Evolutionary conservation across 2,113 vertebrate species (phyloP), one percentile per base, ranked within the genome.

Genomic region (Mus pahari): DNA sequence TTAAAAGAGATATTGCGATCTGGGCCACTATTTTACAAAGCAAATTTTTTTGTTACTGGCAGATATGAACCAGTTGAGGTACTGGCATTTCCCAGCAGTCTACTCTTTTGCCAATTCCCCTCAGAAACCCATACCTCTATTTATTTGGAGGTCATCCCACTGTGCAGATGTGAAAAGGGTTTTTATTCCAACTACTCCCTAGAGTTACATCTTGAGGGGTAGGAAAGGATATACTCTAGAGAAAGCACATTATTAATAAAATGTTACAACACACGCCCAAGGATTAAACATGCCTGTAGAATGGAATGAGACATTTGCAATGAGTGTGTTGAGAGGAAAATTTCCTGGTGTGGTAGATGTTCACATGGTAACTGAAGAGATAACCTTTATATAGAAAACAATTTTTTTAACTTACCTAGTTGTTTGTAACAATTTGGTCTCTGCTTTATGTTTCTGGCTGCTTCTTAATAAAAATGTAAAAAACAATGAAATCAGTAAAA

Each of bases 201-300:
- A 74, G n/a, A 87, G 92, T 60, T 50, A 48, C 74, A 94, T 87
- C 64, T 3, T 45, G 26, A 42, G 48, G 8, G 0, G 91, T 79
- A 83, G 89, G 73, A 90, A 70, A 89, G 62, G 92, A 50, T 79
- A 64, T 39, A 70, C 88, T 87, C 71, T 89, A 64, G 62, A 96
- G 92, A 75, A 97, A 97, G 94, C 86, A 91, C 31, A 58, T 95
- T 91, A 93, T 81, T 95, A 96, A 95, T 97, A 96, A 96, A 92
- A 91, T 0, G 13, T 75, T 82, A 79, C 45, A 66, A 24, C 14
- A 36, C 53, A 13, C 7, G 58, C 79, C 58, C 48, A 95, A 92
- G 96, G 93, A 58, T 96, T 96, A 91, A 92, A 53, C 64, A 28
- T 94, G 75, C 71, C 28, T 66, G 94, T 82, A 91, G 77, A 96